These are phyloP conservation scores for Spheniscus humboldti DNA, from an alignment of 2,797 vertebrate species.

Conservation along the genomic window DNA sequence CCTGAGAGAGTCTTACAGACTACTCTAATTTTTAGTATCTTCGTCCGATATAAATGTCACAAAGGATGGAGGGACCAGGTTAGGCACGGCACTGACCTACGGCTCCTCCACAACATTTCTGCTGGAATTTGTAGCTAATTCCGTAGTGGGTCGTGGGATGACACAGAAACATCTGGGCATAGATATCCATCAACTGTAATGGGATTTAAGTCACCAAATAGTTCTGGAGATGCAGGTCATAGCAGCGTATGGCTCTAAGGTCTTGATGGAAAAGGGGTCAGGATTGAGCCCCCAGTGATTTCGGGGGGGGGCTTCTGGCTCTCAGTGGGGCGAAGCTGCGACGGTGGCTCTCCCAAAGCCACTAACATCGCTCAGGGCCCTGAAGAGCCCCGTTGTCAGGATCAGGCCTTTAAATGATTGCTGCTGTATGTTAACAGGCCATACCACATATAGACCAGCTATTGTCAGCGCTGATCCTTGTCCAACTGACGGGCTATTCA, in stretches of 20 bases:
- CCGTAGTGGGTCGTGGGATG: not conserved
- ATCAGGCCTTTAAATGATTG: not conserved
- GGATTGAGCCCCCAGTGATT: not conserved
- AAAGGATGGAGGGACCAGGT: not conserved
- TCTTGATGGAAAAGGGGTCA: not conserved
- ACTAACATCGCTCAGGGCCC: not conserved
- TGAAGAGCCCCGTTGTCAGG: not conserved
- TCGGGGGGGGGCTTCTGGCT: not conserved
- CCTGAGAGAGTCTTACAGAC: not conserved
- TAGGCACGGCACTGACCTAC: not conserved
- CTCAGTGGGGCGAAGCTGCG: not conserved
- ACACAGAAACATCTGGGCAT: not conserved
- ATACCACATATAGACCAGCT: constrained; percentile 32
- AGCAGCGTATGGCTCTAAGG: not conserved
- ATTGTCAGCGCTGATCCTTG: constrained; percentile 55
- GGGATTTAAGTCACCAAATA: not conserved
- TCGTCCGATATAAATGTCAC: not conserved
- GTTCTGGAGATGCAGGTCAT: not conserved
- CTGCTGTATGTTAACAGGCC: constrained; percentile 32
- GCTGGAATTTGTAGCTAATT: not conserved
- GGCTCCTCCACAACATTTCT: not conserved
- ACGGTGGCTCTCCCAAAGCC: not conserved
- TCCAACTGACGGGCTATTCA: constrained; percentile 54
- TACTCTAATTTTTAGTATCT: not conserved
- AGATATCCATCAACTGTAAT: not conserved